Evolutionary conservation across 2,113 vertebrate genomes (phyloP).

Genomic region (Pterocles burchelli): DNA sequence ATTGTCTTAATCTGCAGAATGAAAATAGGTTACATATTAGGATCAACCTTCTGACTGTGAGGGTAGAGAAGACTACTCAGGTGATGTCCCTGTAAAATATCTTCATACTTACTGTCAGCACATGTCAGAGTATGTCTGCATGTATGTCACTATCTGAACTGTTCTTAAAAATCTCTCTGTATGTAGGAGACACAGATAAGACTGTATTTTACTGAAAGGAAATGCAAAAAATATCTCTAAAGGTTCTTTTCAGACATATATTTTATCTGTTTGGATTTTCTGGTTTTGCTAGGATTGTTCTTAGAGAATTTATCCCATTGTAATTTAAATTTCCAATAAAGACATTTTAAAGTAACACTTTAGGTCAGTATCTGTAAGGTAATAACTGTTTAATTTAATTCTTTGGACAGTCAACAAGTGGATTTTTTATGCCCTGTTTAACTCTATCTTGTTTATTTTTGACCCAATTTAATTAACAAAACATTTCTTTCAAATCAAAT

Average conservation of each 20-base stretch:
- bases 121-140: not conserved
- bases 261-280: not conserved
- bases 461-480: constrained; percentile 9
- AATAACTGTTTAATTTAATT: constrained; percentile 5
- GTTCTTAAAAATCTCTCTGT: not conserved
- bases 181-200: not conserved
- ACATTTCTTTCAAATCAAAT: constrained; percentile 33
- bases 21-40: not conserved
- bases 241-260: not conserved
- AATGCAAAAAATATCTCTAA: not conserved
- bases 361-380: not conserved
- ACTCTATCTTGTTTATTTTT: constrained; percentile 14
- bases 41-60: not conserved
- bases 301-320: not conserved
- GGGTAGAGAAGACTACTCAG: not conserved
- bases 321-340: not conserved
- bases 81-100: not conserved
- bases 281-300: accelerated
- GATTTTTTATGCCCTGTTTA: constrained; percentile 26
- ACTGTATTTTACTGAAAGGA: not conserved
- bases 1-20: not conserved
- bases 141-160: not conserved
- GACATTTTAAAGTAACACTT: not conserved
- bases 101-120: not conserved
- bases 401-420: not conserved